Evolutionary conservation across 2,888 invertebrate species (phyloP), one percentile per base, ranked within the genome.

Genomic region (Timema podura): DNA sequence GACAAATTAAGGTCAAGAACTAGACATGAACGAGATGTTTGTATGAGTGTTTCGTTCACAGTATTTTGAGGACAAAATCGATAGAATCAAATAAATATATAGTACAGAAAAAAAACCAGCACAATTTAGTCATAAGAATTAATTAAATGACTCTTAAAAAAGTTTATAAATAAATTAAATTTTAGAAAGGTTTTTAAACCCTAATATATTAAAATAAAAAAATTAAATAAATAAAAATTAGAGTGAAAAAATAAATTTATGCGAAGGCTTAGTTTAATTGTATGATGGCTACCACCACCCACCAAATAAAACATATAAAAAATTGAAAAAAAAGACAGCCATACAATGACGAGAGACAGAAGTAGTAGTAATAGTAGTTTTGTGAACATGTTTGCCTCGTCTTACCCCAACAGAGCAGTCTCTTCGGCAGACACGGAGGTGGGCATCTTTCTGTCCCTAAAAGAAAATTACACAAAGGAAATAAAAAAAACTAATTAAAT

Each of bases 391-490:
- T 67, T 57, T 46, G 67, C 51, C 45, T 70, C 47, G 44, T 82
- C 92, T 92, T 89, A 94, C 93, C 93, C 92, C 82, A 94, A 86
- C 74, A 94, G 89, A 80, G 93, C 91, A 77, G 92, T 91, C 85
- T 93, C 92, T 86, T 94, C 94, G 81, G 92, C 90, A 77, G 86
- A 82, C 74, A 83, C 88, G 78, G 88, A 86, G 76, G 88, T 83
- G 77, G 90, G 90, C 91, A 91, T 91, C 83, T 84, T 88, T 68
- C 68, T 68, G 67, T 71, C 71, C 71, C 71, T 71, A 71, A 59
- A 71, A 71, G 65, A 65, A 68, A 59, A 68, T 61, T 45, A 68
- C 64, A 68, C 48, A 67, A 45, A 48, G 30, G 45, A 59, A 59
- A 59, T 15, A 59, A 59, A 59, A 59, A 15, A 15, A 15, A 16